A percentile compares a stretch with the other conserved stretches of the same genome.
phyloP scores from a whole-genome alignment of 2,888 invertebrate species.

The Antitype chi region DNA sequence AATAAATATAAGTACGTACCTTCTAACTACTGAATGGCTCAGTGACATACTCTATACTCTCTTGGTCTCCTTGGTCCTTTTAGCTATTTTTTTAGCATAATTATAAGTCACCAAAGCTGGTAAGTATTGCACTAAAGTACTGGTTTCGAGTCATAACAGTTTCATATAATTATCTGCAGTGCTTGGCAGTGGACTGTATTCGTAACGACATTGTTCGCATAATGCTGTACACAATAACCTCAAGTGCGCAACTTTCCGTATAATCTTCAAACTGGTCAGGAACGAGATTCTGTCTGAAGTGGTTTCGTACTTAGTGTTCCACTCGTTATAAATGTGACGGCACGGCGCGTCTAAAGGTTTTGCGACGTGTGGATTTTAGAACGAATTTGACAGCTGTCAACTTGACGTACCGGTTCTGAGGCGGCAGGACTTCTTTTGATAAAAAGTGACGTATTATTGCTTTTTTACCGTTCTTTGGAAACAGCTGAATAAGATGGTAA shows the following conservation, averaged over 20 bases:
- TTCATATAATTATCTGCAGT: background rate
- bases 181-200: background rate
- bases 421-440: no score
- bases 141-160: background rate
- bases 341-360: background rate
- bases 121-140: background rate
- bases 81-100: background rate
- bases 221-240: background rate
- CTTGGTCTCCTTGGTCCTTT: background rate
- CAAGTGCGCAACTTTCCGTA: constrained; percentile 5
- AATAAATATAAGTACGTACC: background rate
- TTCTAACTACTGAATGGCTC: background rate
- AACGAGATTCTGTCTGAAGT: background rate
- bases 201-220: constrained; percentile 12
- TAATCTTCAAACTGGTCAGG: background rate
- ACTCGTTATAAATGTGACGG: background rate
- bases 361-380: no score
- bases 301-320: background rate
- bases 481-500: background rate
- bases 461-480: background rate
- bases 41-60: background rate
- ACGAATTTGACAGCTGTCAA: no score
- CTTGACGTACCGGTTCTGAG: no score
- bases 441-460: background rate
- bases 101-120: background rate